Evolutionary conservation across 2,888 invertebrate genomes (phyloP).

Genomic region (Laothoe populi): DNA sequence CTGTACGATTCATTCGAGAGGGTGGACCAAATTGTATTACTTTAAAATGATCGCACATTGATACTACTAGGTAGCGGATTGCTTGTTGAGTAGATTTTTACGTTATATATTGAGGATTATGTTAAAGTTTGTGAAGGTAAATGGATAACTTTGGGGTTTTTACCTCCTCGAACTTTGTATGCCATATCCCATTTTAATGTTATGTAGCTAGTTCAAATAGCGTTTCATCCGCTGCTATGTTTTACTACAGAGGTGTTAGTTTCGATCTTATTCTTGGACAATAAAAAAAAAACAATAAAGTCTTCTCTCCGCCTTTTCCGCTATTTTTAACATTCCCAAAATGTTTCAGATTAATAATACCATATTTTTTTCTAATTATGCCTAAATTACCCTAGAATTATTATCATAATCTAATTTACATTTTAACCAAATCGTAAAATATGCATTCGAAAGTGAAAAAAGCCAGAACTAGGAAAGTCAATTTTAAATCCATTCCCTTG

Average conservation of each 20-base stretch:
- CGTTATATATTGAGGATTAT: not conserved
- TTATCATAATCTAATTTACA: conserved; percentile 9
- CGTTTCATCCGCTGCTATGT: too few relatives aligned
- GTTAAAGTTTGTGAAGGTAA: too few relatives aligned
- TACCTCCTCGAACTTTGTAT: too few relatives aligned
- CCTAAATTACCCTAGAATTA: conserved; percentile 2
- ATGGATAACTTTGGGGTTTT: too few relatives aligned
- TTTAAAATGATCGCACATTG: conserved; percentile 32
- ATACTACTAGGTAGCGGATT: not conserved
- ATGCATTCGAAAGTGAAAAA: conserved; percentile 37
- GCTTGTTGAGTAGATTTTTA: not conserved
- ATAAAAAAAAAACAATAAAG: too few relatives aligned
- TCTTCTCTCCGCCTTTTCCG: too few relatives aligned
- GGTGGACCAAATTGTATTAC: conserved; percentile 41
- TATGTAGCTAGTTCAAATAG: too few relatives aligned
- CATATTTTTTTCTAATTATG: not conserved
- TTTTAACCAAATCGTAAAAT: conserved; percentile 33
- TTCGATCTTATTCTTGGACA: too few relatives aligned
- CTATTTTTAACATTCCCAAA: too few relatives aligned
- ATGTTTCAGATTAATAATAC: too few relatives aligned
- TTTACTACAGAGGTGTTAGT: too few relatives aligned
- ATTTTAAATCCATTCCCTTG: conserved; percentile 44
- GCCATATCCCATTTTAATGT: too few relatives aligned
- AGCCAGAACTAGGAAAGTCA: conserved; percentile 36
- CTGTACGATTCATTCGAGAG: conserved; percentile 28